Conservation (phyloP, 2,797 vertebrate genomes). For the Gambusia yucatana region DNA sequence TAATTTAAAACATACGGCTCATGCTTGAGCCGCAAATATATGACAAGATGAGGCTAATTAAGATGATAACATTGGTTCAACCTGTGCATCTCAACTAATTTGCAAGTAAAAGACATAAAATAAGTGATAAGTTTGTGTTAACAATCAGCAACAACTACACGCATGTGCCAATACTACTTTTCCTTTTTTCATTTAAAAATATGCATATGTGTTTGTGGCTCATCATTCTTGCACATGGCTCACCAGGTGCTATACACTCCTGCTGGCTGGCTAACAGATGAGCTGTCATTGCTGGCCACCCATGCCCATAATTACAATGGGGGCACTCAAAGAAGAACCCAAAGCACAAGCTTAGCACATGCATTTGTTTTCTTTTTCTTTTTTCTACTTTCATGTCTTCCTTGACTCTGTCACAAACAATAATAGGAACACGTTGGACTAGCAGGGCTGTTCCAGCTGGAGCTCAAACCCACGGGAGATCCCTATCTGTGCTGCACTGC, state of each 20-base stretch:
- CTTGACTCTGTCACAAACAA: slow-evolving; percentile 82
- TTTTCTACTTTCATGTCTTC: slow-evolving; percentile 70
- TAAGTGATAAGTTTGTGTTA: slow-evolving; percentile 36
- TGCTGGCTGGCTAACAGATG: slow-evolving; percentile 80
- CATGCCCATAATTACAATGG: slow-evolving; percentile 83
- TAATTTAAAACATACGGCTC: slow-evolving; percentile 50
- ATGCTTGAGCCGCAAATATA: slow-evolving; percentile 51
- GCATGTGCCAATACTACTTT: slow-evolving; percentile 26
- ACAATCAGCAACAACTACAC: slow-evolving; percentile 25
- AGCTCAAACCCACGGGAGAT: slow-evolving; percentile 63
- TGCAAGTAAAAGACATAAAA: slow-evolving; percentile 42
- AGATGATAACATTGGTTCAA: slow-evolving; percentile 57
- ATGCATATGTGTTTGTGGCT: slow-evolving; percentile 56
- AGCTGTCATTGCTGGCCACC: slow-evolving; percentile 84
- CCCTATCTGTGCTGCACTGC: slow-evolving; percentile 47
- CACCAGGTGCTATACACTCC: slow-evolving; percentile 73
- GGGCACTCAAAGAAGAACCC: slow-evolving; percentile 73
- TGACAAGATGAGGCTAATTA: slow-evolving; percentile 61
- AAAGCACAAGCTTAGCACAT: slow-evolving; percentile 56
- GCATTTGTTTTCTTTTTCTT: slow-evolving; percentile 41
- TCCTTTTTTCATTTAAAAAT: slow-evolving; percentile 36
- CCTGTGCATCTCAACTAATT: slow-evolving; percentile 48
- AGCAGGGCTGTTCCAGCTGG: slow-evolving; percentile 74
- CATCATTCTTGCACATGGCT: slow-evolving; percentile 61
- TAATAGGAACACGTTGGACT: slow-evolving; percentile 75